These are phyloP conservation scores for Chydorus sphaericus DNA, from an alignment of 2,888 invertebrate species.

Conservation along the genomic window DNA sequence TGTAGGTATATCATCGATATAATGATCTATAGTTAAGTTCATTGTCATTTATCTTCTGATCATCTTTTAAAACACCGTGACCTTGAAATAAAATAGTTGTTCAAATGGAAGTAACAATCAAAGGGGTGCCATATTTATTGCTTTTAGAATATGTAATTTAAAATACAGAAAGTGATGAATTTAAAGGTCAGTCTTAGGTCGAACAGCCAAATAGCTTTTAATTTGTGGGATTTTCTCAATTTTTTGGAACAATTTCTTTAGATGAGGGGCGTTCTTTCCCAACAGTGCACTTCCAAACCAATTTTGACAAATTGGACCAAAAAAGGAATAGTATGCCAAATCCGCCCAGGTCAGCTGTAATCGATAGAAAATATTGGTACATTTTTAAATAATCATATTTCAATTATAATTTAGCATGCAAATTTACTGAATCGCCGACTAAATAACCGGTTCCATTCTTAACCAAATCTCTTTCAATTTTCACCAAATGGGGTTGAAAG, in stretches of 20 bases:
- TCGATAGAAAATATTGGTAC: not conserved
- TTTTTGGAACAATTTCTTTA: slow-evolving; percentile 3
- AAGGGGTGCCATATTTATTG: too few relatives aligned
- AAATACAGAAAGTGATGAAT: too few relatives aligned
- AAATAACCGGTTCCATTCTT: slow-evolving; percentile 37
- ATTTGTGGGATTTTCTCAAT: slow-evolving; percentile 9
- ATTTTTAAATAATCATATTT: too few relatives aligned
- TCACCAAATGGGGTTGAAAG: slow-evolving; percentile 39
- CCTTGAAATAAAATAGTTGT: slow-evolving; percentile 12
- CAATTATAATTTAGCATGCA: too few relatives aligned
- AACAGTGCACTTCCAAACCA: slow-evolving; percentile 39
- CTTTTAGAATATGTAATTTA: too few relatives aligned
- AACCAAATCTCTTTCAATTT: slow-evolving; percentile 38
- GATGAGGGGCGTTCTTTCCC: slow-evolving; percentile 17
- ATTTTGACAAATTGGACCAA: slow-evolving; percentile 38
- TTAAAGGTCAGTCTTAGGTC: too few relatives aligned
- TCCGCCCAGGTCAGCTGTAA: slow-evolving; percentile 44
- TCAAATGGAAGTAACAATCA: too few relatives aligned
- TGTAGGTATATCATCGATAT: too few relatives aligned
- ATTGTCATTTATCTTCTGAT: too few relatives aligned
- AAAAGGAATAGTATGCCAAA: slow-evolving; percentile 35
- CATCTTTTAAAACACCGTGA: too few relatives aligned
- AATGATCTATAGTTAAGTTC: too few relatives aligned
- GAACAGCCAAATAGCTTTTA: slow-evolving; percentile 5
- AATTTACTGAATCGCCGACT: slow-evolving; percentile 40